Percentiles rank a stretch among this genome's conserved stretches.
phyloP scores from a whole-genome alignment of 2,113 vertebrate genomes.

The Callipepla squamata region DNA sequence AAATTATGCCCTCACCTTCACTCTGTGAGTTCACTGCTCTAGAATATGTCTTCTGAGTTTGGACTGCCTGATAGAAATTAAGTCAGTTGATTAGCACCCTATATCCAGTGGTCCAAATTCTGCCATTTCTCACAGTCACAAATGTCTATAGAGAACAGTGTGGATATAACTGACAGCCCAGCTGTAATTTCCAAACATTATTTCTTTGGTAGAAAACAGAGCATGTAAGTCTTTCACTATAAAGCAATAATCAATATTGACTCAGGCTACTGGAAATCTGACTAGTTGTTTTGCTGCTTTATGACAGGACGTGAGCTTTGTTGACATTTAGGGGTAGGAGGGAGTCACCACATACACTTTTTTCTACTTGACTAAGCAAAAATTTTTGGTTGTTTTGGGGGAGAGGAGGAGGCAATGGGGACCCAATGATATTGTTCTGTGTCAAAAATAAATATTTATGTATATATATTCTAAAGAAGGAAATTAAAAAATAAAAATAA shows the following conservation, averaged over 20 bases:
- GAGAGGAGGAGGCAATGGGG: constrained; percentile 57
- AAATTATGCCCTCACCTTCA: constrained; percentile 44
- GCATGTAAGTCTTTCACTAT: background rate
- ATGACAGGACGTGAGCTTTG: constrained; percentile 10
- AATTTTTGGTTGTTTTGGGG: background rate
- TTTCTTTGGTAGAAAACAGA: constrained; percentile 23
- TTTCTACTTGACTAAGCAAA: constrained; percentile 41
- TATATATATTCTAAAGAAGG: background rate
- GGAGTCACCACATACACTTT: constrained; percentile 15
- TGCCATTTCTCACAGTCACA: constrained; percentile 11
- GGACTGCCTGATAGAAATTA: constrained; percentile 35
- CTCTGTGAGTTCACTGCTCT: constrained; percentile 21
- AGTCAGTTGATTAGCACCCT: background rate
- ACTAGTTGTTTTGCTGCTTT: constrained; percentile 2
- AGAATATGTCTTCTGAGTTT: constrained; percentile 38
- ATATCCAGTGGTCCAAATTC: constrained; percentile 28
- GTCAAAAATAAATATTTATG: background rate
- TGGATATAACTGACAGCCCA: background rate
- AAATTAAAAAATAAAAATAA: background rate
- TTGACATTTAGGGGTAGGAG: constrained; percentile 22
- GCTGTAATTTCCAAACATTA: constrained; percentile 12
- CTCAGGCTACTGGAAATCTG: constrained; percentile 61
- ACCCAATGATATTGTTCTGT: background rate
- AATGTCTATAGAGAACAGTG: background rate
- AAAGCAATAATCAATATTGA: constrained; percentile 45